Base-by-base conservation (phyloP, 2,113 vertebrate species). In the Antechinus stuartii region DNA sequence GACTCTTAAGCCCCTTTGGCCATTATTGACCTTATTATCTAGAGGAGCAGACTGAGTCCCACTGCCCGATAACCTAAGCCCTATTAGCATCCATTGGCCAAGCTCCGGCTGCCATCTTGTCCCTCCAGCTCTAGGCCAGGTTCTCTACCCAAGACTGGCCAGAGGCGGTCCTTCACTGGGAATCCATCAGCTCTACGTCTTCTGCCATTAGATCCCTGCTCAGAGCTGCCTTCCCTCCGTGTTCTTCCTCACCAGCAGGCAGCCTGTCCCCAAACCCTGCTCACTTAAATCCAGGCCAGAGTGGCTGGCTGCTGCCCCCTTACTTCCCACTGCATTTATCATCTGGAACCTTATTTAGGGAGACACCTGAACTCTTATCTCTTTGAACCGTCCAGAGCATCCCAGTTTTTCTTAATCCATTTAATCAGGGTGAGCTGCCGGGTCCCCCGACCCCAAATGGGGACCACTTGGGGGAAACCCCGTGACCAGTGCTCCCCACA, bases 151-250 rank as follows among this genome's bases (percentile, higher is more conserved):
- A 61, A 2, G 2, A 26, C 10, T 1, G 30, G 57, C 57, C 11
- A 27, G 10, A 61, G 2, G 10, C 57, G 11, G 9, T 12, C 9
- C 27, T 61, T 61, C 96, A 94, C 94, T 95, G 92, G 24, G 42
- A 95, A 95, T 96, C 91, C 95, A 93, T 95, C 91, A 92, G 92
- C 95, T 27, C 92, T 57, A 56, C 9, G 53, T 93, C 96, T 97
- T 95, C 97, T 52, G 95, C 97, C 97, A 95, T 97, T 97, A 97
- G 98, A 97, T 94, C 97, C 97, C 97, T 97, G 92, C 4, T 47
- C 47, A 68, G 27, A 0, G 92, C 94, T 0, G 93, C 95, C 97
- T 93, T 94, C 94, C 0, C 5, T 93, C 95, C 94, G 30, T 0
- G 95, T 93, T 96, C 96, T 42, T 30, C 24, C 35, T 23, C n/a